phyloP scores from a whole-genome alignment of 2,888 invertebrate species.

The Dexiosoma caninum region DNA sequence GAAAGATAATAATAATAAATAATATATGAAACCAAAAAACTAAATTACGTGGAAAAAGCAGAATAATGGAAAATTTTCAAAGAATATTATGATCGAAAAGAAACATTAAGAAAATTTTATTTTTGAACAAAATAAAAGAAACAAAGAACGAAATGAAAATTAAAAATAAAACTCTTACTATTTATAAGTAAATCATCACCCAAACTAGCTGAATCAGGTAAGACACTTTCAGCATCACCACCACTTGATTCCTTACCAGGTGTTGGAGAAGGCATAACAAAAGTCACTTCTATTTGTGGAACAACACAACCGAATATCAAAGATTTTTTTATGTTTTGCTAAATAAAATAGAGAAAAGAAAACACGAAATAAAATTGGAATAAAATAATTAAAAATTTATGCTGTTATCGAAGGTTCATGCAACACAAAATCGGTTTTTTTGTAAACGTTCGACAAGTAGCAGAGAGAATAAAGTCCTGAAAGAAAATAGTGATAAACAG shows the following conservation, averaged over 20 bases:
- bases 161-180: constrained; percentile 79
- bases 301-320: constrained; percentile 87
- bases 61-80: constrained; percentile 29
- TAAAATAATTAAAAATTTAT: not conserved
- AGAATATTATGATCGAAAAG: constrained; percentile 1
- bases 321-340: constrained; percentile 77
- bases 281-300: constrained; percentile 91
- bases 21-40: too few relatives aligned
- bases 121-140: constrained; percentile 65
- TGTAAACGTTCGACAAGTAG: too few relatives aligned
- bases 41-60: not conserved
- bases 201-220: constrained; percentile 90
- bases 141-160: constrained; percentile 65
- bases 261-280: constrained; percentile 90
- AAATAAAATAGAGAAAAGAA: not conserved
- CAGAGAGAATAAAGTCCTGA: not conserved
- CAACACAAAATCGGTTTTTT: too few relatives aligned
- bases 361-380: not conserved
- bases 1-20: not conserved
- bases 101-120: constrained; percentile 23
- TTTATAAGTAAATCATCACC: constrained; percentile 85
- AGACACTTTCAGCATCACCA: constrained; percentile 89
- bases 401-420: too few relatives aligned
- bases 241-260: constrained; percentile 92
- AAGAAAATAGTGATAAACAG: not conserved